A percentile compares a stretch with the other conserved stretches of the same genome.
Evolutionary conservation across 2,888 invertebrate genomes (phyloP).

Genomic region (Habroteleia sp.): DNA sequence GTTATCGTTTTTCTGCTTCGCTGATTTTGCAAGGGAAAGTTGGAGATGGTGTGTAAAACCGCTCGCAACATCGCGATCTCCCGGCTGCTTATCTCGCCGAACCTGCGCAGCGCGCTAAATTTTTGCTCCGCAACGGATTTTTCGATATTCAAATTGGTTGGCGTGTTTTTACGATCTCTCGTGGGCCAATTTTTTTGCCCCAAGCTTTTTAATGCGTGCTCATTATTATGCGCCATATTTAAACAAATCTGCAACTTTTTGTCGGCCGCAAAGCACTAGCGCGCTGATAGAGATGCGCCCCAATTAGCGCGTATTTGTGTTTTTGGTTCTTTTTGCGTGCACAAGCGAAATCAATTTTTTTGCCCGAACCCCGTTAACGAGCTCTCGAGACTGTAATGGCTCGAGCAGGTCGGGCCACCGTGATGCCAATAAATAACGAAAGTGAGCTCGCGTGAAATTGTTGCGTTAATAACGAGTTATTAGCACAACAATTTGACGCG

Average conservation of each 20-base stretch:
- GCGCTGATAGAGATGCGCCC: too few species aligned
- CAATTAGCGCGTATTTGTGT: too few species aligned
- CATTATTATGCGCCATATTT: conserved; percentile 3
- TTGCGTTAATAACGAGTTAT: too few species aligned
- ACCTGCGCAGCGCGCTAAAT: conserved; percentile 18
- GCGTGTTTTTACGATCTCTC: neutral
- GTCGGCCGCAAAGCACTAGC: too few species aligned
- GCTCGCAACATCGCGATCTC: conserved; percentile 59
- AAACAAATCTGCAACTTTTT: neutral
- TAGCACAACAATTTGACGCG: too few species aligned
- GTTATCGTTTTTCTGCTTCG: conserved; percentile 70
- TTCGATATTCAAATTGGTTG: conserved; percentile 27
- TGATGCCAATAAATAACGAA: too few species aligned
- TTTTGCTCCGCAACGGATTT: conserved; percentile 26
- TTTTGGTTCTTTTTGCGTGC: too few species aligned
- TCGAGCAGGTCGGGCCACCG: too few species aligned
- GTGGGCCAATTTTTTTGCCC: neutral
- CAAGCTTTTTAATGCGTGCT: neutral
- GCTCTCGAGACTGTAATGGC: too few species aligned
- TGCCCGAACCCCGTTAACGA: too few species aligned
- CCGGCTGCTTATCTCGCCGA: conserved; percentile 21
- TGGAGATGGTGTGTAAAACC: conserved; percentile 65
- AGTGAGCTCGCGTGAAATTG: too few species aligned
- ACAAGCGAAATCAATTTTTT: too few species aligned
- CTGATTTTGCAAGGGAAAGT: conserved; percentile 73